Base-by-base conservation (phyloP, 2,888 invertebrate genomes). In the Cerastis rubricosa region DNA sequence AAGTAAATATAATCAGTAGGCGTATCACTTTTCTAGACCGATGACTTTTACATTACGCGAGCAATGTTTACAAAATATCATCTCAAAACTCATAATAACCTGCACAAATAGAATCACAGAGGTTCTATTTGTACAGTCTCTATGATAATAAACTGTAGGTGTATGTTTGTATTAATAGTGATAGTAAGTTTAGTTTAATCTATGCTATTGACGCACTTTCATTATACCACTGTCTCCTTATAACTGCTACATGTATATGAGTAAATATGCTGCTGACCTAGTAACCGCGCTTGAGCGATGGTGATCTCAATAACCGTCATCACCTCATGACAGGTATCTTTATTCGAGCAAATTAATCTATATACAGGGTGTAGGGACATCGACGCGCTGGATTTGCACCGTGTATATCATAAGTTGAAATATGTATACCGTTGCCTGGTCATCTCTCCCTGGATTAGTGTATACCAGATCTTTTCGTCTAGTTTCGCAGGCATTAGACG, bases 61-160 rank as follows among this genome's bases (percentile, higher is more conserved):
- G 22, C 14, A 64, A 45, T 84, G 69, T 68, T 79, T 74, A 74
- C 66, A 67, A 79, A 82, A 61, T 19, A 82, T 49, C 22, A 17
- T 43, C 17, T 64, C 49, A 40, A 40, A 49, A 49, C 29, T 70
- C 17, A 72, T 71, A 72, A 51, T 71, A 51, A 43, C 12, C 25
- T 40, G 25, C 17, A 47, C 71, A 54, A 54, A 61, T n/a, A 40
- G 64, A 22, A n/a, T 43, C n/a, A n/a, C n/a, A n/a, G n/a, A n/a
- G n/a, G n/a, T n/a, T n/a, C n/a, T n/a, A n/a, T 64, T 43, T 43
- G n/a, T 43, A 43, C n/a, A 35, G 35, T 35, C 64, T 17, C 43
- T 64, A 1, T 43, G 25, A 63, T 63, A 40, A 63, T 63, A 64
- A 64, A 43, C 40, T 14, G 43, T 64, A 64, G 12, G n/a, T n/a